Base-by-base conservation (phyloP, 2,113 vertebrate genomes). In the Rhodinocichla rosea region DNA sequence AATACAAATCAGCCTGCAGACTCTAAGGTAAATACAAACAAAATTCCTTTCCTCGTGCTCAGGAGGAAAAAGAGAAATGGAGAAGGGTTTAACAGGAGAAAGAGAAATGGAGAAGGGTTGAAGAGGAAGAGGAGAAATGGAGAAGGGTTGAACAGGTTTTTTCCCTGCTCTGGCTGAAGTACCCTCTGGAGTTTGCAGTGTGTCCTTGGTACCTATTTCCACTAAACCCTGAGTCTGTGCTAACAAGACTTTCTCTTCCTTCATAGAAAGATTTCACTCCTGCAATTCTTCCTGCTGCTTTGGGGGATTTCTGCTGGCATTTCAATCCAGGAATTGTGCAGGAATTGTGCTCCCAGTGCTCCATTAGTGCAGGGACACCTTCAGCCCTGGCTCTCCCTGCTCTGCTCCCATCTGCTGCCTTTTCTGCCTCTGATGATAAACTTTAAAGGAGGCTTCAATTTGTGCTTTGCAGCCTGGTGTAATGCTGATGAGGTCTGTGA, bases 1-100 rank as follows among this genome's bases (percentile, higher is more conserved):
- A 91, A 92, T 27, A 87, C 62, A 92, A 80, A 92, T 24, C 84
- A 77, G 55, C 87, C 87, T 53, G 83, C 86, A 89, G 89, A 68
- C 69, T 71, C 52, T 5, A 56, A 76, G 67, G 53, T 33, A 87
- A 95, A 94, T 45, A 50, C 74, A 85, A 89, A 65, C 67, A 91
- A 50, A 65, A 95, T 83, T 87, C 84, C 50, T 94, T 85, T 10
- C 12, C 37, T 87, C 23, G 52, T 6, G 28, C 67, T 55, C 71
- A 39, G 83, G 42, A 85, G 74, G 30, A 92, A 56, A 68, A 91
- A n/a, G 33, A 62, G 21, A 39, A 56, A 56, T 56, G 19, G 53
- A 21, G 30, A 60, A 52, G 1, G 3, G 8, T 11, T 42, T 28
- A 35, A 8, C 16, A 63, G 37, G 5, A 53, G 15, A 9, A 50